These are phyloP conservation scores for Aurelia aurita DNA, from an alignment of 30 jellyfish, hydroid and myxozoan species.

Conservation along the genomic window DNA sequence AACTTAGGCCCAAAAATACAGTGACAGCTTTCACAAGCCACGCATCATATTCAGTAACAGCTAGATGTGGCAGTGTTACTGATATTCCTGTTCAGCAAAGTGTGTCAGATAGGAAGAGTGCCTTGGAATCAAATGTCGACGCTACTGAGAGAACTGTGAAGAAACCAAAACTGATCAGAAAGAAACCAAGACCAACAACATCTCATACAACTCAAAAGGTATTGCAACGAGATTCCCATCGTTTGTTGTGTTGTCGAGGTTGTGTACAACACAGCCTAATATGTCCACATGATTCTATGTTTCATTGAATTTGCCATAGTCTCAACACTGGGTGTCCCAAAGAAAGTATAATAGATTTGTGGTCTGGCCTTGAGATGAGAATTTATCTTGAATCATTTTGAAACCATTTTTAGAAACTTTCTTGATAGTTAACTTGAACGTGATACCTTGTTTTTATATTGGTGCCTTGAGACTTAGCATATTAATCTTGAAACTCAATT, in stretches of 20 bases:
- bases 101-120: neutral
- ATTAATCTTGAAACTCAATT: too few species aligned
- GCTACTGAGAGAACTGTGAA: slow-evolving; percentile 19
- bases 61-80: neutral
- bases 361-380: too few species aligned
- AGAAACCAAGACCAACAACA: slow-evolving; percentile 66
- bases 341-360: too few species aligned
- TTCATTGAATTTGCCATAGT: too few species aligned
- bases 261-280: too few species aligned
- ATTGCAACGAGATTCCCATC: neutral
- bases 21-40: neutral
- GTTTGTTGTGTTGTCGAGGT: neutral
- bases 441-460: too few species aligned
- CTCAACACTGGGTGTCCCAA: too few species aligned
- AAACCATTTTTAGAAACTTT: too few species aligned
- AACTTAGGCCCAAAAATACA: neutral
- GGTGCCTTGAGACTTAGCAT: too few species aligned
- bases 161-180: slow-evolving; percentile 58
- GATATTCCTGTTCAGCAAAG: neutral
- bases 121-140: neutral
- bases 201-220: slow-evolving; percentile 72
- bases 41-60: neutral
- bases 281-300: too few species aligned
- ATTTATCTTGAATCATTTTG: too few species aligned
- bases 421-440: too few species aligned